Conservation (phyloP, 2,888 invertebrate species). For the Altica lythri region DNA sequence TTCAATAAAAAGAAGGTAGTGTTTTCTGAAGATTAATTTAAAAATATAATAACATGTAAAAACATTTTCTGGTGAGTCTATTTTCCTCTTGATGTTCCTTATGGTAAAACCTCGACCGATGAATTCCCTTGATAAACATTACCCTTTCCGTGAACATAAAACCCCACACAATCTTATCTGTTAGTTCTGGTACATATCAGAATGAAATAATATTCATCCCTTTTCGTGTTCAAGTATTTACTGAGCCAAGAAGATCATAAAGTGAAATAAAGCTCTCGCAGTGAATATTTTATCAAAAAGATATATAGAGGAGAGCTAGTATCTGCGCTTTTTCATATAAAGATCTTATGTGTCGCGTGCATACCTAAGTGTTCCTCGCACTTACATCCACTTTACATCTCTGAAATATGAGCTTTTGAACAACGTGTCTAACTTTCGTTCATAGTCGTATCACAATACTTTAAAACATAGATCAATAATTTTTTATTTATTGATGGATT, state of each 20-base stretch:
- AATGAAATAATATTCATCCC: conserved; percentile 47
- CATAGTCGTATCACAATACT: too few species aligned
- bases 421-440: neutral
- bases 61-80: neutral
- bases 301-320: conserved; percentile 38
- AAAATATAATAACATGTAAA: too few species aligned
- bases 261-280: conserved; percentile 48
- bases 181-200: conserved; percentile 42
- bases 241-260: conserved; percentile 46
- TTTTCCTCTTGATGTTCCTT: neutral
- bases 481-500: too few species aligned
- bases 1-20: too few species aligned
- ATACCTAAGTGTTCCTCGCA: conserved; percentile 11
- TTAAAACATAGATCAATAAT: too few species aligned
- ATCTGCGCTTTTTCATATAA: conserved; percentile 10
- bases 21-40: too few species aligned
- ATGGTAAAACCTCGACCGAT: neutral
- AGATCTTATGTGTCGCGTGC: conserved; percentile 12
- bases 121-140: conserved; percentile 5
- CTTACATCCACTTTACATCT: conserved; percentile 14
- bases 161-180: neutral
- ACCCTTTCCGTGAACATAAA: neutral
- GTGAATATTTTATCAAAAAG: conserved; percentile 52
- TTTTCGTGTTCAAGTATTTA: conserved; percentile 47
- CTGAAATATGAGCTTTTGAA: conserved; percentile 15